phyloP scores from a whole-genome alignment of 2,888 invertebrate species.

The Lottia scabra region DNA sequence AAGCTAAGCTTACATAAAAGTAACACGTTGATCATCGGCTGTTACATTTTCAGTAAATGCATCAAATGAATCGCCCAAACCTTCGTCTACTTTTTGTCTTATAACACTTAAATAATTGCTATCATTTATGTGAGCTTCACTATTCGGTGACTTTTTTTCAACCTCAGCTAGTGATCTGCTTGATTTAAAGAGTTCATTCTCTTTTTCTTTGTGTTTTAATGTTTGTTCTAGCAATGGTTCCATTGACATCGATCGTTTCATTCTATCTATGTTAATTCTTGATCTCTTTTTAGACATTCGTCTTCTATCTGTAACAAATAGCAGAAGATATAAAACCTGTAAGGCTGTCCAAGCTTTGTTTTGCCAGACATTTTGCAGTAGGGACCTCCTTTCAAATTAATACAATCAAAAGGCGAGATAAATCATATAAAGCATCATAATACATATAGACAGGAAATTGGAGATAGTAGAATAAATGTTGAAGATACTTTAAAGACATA shows the following conservation, averaged over 20 bases:
- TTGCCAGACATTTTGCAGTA: no score
- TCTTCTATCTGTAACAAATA: constrained; percentile 45
- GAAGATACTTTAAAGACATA: no score
- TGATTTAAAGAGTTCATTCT: not conserved
- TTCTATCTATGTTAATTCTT: constrained; percentile 44
- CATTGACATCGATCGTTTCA: constrained; percentile 55
- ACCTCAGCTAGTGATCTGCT: constrained; percentile 25
- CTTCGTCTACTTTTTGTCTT: constrained; percentile 33
- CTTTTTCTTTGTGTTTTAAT: constrained; percentile 7
- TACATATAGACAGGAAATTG: no score
- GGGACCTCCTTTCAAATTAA: no score
- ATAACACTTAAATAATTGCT: not conserved
- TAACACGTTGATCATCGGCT: no score
- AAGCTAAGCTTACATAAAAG: no score
- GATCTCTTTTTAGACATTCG: constrained; percentile 48
- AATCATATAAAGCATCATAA: no score
- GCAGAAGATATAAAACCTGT: not conserved
- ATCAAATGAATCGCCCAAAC: constrained; percentile 45
- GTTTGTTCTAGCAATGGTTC: constrained; percentile 31
- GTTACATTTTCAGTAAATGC: constrained; percentile 31
- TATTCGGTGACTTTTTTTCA: not conserved
- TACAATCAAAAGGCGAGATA: no score
- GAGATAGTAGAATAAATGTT: no score
- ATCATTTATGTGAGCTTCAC: constrained; percentile 8
- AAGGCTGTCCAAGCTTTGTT: no score